Base-by-base conservation (phyloP, 2,113 vertebrate genomes). In the Platysternon megacephalum region DNA sequence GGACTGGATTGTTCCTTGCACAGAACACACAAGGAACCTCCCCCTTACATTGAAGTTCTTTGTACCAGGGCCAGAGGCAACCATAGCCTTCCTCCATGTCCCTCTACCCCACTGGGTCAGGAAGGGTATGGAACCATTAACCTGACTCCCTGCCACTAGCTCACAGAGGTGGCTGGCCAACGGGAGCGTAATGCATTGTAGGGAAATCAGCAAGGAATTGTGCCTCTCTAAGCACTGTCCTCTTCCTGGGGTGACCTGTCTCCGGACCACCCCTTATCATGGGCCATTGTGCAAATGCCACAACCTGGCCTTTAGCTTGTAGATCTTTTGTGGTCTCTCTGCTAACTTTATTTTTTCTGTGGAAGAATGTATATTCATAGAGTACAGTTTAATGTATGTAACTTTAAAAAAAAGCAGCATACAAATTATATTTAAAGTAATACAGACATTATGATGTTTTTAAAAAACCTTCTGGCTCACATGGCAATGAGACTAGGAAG, bases 221-320 rank as follows among this genome's bases (percentile, higher is more conserved):
- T 91, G 13, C 46, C n/a, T 14, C 22, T 58, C 84, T 87, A 13
- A 6, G 0, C 4, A 53, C 35, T 28, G 55, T 58, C 2, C 2
- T 51, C 82, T 51, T n/a, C 5, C 0, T 1, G 85, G 76, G n/a
- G 85, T 91, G 68, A 28, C n/a, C 87, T 85, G 46, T 65, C 78
- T 52, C 48, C 12, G 5, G 39, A 42, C 9, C 11, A 22, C 83
- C 28, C 6, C 8, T 0, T 0, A 87, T 42, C 72, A 10, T 9
- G 91, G 87, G 35, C 6, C 11, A 17, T 5, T 12, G 1, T 9
- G 0, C 78, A 84, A 51, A 28, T 89, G 29, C 79, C 0, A 0
- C 19, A 5, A 72, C 17, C 29, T 82, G 53, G 1, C 51, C 79
- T 94, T 84, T 79, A 84, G 78, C 42, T 96, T 29, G 21, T 6